Percentiles rank a stretch among this genome's conserved stretches.
Evolutionary conservation across 2,113 vertebrate species (phyloP).

Genomic region (Lophura nycthemera): DNA sequence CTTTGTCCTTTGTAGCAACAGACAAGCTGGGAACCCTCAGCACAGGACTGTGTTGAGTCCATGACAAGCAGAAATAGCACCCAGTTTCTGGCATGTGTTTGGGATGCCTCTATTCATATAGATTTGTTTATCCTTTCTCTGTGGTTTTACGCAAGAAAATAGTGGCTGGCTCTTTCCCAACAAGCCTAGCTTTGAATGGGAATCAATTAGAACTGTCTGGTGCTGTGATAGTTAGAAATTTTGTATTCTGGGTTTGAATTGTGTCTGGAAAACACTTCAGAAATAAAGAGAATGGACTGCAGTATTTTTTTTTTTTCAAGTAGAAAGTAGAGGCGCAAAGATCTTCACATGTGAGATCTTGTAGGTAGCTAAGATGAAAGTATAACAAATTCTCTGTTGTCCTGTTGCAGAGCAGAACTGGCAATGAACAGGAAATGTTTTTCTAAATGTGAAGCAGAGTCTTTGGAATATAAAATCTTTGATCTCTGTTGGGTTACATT

Average conservation of each 20-base stretch:
- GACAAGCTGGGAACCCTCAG: background rate
- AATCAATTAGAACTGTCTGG: background rate
- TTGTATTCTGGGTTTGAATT: background rate
- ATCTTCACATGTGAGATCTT: background rate
- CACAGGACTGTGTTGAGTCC: background rate
- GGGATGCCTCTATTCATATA: accelerated
- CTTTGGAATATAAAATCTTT: background rate
- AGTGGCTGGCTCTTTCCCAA: background rate
- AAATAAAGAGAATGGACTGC: background rate
- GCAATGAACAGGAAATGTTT: background rate
- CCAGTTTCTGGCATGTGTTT: background rate
- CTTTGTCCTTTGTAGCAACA: accelerated
- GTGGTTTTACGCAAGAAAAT: background rate
- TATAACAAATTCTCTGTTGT: background rate
- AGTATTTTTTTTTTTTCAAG: background rate
- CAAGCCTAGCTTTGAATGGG: background rate
- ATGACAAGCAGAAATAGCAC: background rate
- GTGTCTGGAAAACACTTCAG: background rate
- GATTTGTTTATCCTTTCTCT: background rate
- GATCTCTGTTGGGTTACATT: background rate
- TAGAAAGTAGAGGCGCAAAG: background rate
- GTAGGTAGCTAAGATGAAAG: background rate
- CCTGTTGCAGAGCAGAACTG: background rate
- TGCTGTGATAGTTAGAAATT: background rate
- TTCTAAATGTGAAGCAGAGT: background rate